A percentile compares a stretch with the other conserved stretches of the same genome.
Evolutionary conservation across 37 sponge, comb jelly and placozoan genomes (phyloP).

Genomic region (Sycon ciliatum): DNA sequence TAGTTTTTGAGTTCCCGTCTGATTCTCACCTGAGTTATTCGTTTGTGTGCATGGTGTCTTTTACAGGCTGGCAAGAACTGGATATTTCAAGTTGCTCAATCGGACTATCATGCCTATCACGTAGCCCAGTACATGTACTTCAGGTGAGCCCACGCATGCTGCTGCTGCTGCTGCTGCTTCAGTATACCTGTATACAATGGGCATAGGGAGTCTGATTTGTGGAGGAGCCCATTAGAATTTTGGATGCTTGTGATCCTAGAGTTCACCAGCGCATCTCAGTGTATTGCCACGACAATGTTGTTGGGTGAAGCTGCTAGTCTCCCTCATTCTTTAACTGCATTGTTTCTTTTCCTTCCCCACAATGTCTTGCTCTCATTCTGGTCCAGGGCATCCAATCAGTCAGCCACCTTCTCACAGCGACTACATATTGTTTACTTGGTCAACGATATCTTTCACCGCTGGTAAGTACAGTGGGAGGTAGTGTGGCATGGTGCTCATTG

Average conservation of each 20-base stretch:
- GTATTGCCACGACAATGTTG: neutral
- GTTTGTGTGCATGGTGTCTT: neutral
- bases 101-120: slow-evolving; percentile 46
- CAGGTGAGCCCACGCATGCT: neutral
- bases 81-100: slow-evolving; percentile 58
- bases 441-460: slow-evolving; percentile 87
- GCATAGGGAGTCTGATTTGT: neutral
- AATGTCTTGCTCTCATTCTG: too few relatives aligned
- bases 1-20: neutral
- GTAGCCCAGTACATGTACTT: slow-evolving; percentile 54
- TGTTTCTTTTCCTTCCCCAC: too few relatives aligned
- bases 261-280: neutral
- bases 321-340: neutral
- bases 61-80: slow-evolving; percentile 73
- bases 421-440: slow-evolving; percentile 88
- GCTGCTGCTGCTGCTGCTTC: neutral
- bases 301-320: neutral
- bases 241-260: neutral
- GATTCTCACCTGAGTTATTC: neutral
- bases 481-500: too few relatives aligned
- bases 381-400: too few relatives aligned
- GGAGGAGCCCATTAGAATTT: neutral
- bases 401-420: slow-evolving; percentile 50
- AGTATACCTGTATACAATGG: neutral
- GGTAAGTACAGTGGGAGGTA: too few relatives aligned